Evolutionary conservation across 1,140 invertebrate species (phyloP).

Genomic region (Atta texana): DNA sequence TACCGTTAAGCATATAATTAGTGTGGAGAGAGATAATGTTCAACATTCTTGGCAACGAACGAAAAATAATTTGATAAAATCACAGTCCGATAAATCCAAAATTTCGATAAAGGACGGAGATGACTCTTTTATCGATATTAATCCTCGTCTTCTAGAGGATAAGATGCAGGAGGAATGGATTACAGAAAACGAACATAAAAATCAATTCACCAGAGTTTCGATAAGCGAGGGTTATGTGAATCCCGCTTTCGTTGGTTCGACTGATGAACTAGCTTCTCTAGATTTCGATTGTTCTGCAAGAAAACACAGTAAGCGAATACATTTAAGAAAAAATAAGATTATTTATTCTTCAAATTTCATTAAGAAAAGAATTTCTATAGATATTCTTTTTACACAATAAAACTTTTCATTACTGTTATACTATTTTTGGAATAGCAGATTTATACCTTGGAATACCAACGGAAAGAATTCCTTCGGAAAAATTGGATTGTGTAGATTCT

Average conservation of each 20-base stretch:
- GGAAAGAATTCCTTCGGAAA: constrained; percentile 71
- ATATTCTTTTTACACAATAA: not conserved
- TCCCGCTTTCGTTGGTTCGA: constrained; percentile 78
- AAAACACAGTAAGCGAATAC: constrained; percentile 58
- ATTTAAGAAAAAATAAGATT: constrained; percentile 26
- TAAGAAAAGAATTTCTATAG: not conserved
- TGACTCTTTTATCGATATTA: constrained; percentile 1
- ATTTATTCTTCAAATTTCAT: not conserved
- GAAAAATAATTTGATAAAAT: constrained; percentile 16
- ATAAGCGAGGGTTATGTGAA: constrained; percentile 80
- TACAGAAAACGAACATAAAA: constrained; percentile 18
- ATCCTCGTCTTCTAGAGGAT: not conserved
- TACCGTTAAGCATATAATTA: constrained; percentile 78
- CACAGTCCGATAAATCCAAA: constrained; percentile 14
- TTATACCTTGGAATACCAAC: constrained; percentile 60
- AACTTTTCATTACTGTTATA: not conserved
- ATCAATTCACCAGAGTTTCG: constrained; percentile 6
- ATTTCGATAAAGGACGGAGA: not conserved
- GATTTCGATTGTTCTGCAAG: constrained; percentile 72
- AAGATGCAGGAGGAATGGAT: constrained; percentile 18
- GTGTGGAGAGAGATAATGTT: not conserved
- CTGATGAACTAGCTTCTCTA: constrained; percentile 79
- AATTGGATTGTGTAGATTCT: constrained; percentile 82
- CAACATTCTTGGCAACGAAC: constrained; percentile 37
- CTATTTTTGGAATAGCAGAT: constrained; percentile 1